Percentiles rank a stretch among this genome's conserved stretches.
Conservation (phyloP, 2,888 invertebrate species). For the Latrodectus hesperus region DNA sequence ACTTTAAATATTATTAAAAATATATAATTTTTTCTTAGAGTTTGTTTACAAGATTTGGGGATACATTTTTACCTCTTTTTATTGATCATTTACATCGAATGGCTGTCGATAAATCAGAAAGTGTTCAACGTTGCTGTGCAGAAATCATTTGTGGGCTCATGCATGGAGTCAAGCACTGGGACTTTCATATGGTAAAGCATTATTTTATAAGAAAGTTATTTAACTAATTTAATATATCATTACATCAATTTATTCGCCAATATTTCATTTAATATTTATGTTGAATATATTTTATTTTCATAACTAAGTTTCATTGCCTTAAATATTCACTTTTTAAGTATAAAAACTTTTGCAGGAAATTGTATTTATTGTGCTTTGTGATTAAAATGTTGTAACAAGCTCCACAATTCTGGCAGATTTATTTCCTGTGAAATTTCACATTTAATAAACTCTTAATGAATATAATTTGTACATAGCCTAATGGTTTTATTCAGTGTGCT, state of each 20-base stretch:
- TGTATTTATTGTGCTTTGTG: no score
- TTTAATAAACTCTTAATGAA: neutral
- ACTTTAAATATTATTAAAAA: neutral
- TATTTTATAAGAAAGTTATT: neutral
- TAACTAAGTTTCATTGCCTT: no score
- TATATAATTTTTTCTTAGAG: conserved; percentile 75
- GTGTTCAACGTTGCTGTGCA: conserved; percentile 87
- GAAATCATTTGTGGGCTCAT: conserved; percentile 87
- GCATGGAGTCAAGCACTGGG: conserved; percentile 89
- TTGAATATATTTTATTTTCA: no score
- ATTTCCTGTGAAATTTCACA: neutral
- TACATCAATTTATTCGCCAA: no score
- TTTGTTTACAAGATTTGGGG: conserved; percentile 86
- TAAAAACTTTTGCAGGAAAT: no score
- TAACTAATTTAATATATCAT: neutral
- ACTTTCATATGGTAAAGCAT: conserved; percentile 77
- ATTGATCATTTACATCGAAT: conserved; percentile 81
- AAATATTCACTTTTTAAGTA: no score
- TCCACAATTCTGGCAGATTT: no score
- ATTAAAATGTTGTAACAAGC: no score
- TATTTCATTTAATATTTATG: no score
- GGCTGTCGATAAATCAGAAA: conserved; percentile 83
- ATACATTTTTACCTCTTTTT: conserved; percentile 80
- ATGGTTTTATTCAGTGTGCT: neutral
- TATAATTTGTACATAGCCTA: neutral